Evolutionary conservation across 2,888 invertebrate species (phyloP).

Genomic region (Xestoiulus laeticollis): DNA sequence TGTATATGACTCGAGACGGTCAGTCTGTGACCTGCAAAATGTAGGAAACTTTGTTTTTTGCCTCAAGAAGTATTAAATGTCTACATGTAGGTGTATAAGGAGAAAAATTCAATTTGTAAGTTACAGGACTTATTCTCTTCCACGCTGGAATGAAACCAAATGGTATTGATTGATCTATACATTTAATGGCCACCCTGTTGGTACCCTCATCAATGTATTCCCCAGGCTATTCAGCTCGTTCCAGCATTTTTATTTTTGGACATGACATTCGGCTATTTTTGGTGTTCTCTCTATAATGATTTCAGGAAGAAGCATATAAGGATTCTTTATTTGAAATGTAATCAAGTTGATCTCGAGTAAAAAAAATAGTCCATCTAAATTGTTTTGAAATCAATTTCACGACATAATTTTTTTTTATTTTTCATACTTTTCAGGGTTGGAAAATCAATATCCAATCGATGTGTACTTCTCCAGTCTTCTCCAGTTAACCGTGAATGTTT

Average conservation of each 20-base stretch:
- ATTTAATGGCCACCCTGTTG: not conserved
- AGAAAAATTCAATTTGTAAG: slow-evolving; percentile 21
- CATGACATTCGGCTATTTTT: not conserved
- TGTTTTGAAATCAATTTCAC: not conserved
- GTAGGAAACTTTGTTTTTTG: not conserved
- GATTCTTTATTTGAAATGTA: too few species aligned
- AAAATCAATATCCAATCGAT: not conserved
- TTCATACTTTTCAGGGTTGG: not conserved
- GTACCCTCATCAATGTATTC: slow-evolving; percentile 1
- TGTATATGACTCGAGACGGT: not conserved
- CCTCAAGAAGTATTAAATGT: not conserved
- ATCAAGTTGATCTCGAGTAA: too few species aligned
- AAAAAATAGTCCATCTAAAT: not conserved
- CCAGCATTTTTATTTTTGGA: not conserved
- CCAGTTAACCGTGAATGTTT: not conserved
- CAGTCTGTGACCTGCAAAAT: not conserved
- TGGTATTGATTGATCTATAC: not conserved
- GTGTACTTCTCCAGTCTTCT: not conserved
- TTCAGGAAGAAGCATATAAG: too few species aligned
- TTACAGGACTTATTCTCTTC: not conserved
- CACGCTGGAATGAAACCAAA: not conserved
- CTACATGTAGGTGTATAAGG: not conserved
- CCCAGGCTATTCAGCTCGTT: not conserved
- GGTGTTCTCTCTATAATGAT: not conserved
- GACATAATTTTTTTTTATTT: not conserved